These are phyloP conservation scores for Petrolisthes cinctipes DNA, from an alignment of 2,888 invertebrate species.

Conservation along the genomic window DNA sequence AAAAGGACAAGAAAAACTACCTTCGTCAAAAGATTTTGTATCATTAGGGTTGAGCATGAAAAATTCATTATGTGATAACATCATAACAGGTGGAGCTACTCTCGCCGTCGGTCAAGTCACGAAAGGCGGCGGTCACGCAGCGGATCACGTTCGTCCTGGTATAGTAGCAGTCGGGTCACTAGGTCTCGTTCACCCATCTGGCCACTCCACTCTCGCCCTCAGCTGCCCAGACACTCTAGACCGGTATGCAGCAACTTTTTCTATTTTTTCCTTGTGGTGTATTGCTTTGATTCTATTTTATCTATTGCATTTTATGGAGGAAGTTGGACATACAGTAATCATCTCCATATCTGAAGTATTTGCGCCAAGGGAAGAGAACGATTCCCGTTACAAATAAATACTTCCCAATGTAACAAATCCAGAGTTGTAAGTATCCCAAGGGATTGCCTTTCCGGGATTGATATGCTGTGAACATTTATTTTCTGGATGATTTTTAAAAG, in stretches of 20 bases:
- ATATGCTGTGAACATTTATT: too few relatives aligned
- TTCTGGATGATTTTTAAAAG: too few relatives aligned
- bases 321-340: too few relatives aligned
- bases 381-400: too few relatives aligned
- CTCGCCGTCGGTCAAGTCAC: slow-evolving; percentile 30
- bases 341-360: too few relatives aligned
- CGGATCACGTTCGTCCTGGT: slow-evolving; percentile 36
- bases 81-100: slow-evolving; percentile 42
- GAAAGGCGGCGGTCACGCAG: slow-evolving; percentile 36
- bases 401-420: too few relatives aligned
- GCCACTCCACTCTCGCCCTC: slow-evolving; percentile 19
- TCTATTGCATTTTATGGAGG: neutral
- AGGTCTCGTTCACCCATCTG: slow-evolving; percentile 53
- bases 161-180: slow-evolving; percentile 32
- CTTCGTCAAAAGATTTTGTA: too few relatives aligned
- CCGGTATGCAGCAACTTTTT: slow-evolving; percentile 14
- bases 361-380: too few relatives aligned
- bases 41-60: too few relatives aligned
- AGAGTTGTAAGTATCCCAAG: too few relatives aligned
- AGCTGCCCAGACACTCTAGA: slow-evolving; percentile 24
- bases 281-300: neutral
- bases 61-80: neutral
- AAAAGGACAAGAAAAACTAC: too few relatives aligned
- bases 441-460: too few relatives aligned
- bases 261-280: neutral